These are phyloP conservation scores for Cololabis saira DNA, from an alignment of 2,113 vertebrate genomes.

Conservation along the genomic window DNA sequence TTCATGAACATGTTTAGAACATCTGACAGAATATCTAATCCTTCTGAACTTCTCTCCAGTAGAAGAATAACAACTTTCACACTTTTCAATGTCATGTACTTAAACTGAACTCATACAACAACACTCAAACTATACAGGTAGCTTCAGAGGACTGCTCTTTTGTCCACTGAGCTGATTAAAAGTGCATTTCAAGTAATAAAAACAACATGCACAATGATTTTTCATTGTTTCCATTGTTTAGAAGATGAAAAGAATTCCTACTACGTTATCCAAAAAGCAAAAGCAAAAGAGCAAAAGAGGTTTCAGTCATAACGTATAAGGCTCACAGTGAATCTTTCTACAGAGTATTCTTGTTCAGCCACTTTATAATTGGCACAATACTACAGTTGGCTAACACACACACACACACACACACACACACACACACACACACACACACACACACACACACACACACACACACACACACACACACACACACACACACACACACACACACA, in stretches of 20 bases:
- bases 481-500: not conserved
- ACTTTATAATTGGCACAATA: no score
- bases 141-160: conserved; percentile 22
- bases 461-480: not conserved
- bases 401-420: not conserved
- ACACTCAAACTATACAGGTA: conserved; percentile 41
- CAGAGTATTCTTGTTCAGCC: no score
- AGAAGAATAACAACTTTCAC: conserved; percentile 16
- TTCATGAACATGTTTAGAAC: no score
- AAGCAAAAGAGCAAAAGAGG: not conserved
- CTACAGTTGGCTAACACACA: no score
- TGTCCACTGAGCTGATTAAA: conserved; percentile 1
- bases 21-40: no score
- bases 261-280: not conserved
- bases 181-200: not conserved
- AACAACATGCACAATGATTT: not conserved
- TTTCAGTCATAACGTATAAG: no score
- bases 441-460: not conserved
- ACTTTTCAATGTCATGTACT: conserved; percentile 48
- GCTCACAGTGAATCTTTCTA: no score
- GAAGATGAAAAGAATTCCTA: not conserved
- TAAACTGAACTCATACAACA: conserved; percentile 44
- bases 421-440: no score
- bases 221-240: not conserved
- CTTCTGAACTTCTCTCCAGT: conserved; percentile 21